Evolutionary conservation across 1,140 invertebrate species (phyloP), one percentile per base, ranked within the genome.

Genomic region (Neodiprion virginianus): DNA sequence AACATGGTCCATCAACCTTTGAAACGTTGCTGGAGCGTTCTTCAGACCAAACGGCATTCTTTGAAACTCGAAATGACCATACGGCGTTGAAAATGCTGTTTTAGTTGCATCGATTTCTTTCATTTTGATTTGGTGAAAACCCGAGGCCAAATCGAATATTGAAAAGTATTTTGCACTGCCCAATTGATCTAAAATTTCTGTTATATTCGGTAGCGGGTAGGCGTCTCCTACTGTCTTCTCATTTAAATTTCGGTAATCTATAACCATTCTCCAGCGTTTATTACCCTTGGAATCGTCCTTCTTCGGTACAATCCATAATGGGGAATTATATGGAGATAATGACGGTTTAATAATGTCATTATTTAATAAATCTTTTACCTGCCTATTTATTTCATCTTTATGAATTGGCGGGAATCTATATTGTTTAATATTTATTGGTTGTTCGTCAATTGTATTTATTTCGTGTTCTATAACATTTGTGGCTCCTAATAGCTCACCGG

Each of bases 101-200:
- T 89, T 89, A 2, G 77, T 21, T 28, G 73, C 82, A 71, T 82
- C n/a, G n/a, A n/a, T n/a, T n/a, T n/a, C 28, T 8, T 79, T 76
- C 3, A 89, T 71, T 14, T 77, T 69, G 8, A 90, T 81, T 76
- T 91, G 88, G 76, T 84, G 86, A 75, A 86, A 90, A 3, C 89
- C 89, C 21, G 77, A 81, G 0, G 76, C 77, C 7, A 87, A 14
- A 69, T 21, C 67, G 67, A 69, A 47, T 0, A 47, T 23, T 17
- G 17, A 69, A 11, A 89, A 89, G 67, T 80, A 86, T 67, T 78
- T 78, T 8, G 79, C 71, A 3, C 79, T 80, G 4, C 77, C 67
- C 7, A 69, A 47, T 69, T 47, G 67, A 69, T 23, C 67, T 47
- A 69, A 69, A 12, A 69, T 69, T 69, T 69, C 9, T 4, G 10